These are phyloP conservation scores for Lasioglossum albipes DNA, from an alignment of 1,140 invertebrate species.

Conservation along the genomic window DNA sequence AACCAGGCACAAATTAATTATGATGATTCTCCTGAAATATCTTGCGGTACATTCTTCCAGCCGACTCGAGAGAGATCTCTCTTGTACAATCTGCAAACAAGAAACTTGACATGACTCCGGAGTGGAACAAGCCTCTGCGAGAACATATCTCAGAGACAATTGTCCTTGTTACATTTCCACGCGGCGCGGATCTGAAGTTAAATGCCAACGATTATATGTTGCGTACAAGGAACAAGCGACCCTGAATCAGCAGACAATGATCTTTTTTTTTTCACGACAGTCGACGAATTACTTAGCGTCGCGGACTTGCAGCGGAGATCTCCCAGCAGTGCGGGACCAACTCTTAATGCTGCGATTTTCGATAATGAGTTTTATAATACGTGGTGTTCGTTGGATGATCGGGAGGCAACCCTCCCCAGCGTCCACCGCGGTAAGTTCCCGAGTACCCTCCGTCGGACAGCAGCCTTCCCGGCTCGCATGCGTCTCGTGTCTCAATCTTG, in stretches of 20 bases:
- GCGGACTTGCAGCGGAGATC: too few species aligned
- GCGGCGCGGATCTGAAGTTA: not conserved
- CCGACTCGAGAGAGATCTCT: too few species aligned
- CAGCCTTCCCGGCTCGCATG: slow-evolving; percentile 18
- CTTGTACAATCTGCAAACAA: too few species aligned
- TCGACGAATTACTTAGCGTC: not conserved
- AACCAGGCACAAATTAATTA: not conserved
- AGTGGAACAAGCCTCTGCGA: not conserved
- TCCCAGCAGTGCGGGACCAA: too few species aligned
- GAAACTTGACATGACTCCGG: too few species aligned
- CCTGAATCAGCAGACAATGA: slow-evolving; percentile 9
- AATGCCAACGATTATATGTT: not conserved
- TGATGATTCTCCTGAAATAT: too few species aligned
- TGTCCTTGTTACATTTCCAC: not conserved
- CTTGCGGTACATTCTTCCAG: too few species aligned
- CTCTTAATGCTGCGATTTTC: too few species aligned
- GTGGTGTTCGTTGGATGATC: too few species aligned
- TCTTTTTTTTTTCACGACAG: not conserved
- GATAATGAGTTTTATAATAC: too few species aligned
- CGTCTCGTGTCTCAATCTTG: slow-evolving; percentile 64
- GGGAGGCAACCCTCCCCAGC: not conserved
- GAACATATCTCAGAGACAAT: not conserved
- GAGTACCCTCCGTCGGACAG: slow-evolving; percentile 33
- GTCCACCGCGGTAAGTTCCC: slow-evolving; percentile 32
- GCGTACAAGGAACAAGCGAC: not conserved